These are phyloP conservation scores for Saguinus imperator DNA, from an alignment of 2,113 vertebrate genomes.

Conservation along the genomic window DNA sequence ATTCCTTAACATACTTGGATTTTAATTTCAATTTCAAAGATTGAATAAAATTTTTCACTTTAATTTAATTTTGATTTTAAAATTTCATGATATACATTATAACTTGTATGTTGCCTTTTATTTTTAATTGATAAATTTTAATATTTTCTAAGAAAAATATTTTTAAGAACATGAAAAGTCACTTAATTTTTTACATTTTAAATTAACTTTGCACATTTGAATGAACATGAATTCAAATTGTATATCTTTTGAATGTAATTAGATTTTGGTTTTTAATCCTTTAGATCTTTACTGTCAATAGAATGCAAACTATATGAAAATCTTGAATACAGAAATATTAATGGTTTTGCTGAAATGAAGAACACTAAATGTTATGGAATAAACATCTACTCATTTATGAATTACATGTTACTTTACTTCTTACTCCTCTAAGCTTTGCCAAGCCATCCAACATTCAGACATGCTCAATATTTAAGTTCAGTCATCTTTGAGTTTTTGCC, in stretches of 20 bases:
- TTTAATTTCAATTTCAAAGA: slow-evolving; percentile 39
- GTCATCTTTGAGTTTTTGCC: slow-evolving; percentile 54
- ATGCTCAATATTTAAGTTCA: slow-evolving; percentile 36
- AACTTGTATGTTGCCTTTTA: background rate
- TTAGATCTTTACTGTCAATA: slow-evolving; percentile 23
- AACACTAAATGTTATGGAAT: background rate
- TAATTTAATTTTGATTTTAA: slow-evolving; percentile 44
- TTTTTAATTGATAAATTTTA: slow-evolving; percentile 36
- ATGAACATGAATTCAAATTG: background rate
- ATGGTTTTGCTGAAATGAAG: slow-evolving; percentile 49
- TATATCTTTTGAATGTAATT: slow-evolving; percentile 17
- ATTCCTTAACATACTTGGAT: slow-evolving; percentile 27
- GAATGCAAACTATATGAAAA: slow-evolving; percentile 40
- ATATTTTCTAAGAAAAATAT: slow-evolving; percentile 34
- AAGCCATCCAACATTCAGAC: slow-evolving; percentile 18
- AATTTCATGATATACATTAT: slow-evolving; percentile 1
- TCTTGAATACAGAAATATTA: slow-evolving; percentile 9
- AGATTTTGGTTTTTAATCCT: slow-evolving; percentile 37
- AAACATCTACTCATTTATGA: background rate
- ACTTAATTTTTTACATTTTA: slow-evolving; percentile 15
- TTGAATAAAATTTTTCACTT: background rate
- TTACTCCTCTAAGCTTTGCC: slow-evolving; percentile 35
- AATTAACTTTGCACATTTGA: slow-evolving; percentile 14
- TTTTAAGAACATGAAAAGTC: slow-evolving; percentile 36
- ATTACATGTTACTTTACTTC: slow-evolving; percentile 6